Base-by-base conservation (phyloP, 2,797 vertebrate genomes). In the Jordanella pulchra region DNA sequence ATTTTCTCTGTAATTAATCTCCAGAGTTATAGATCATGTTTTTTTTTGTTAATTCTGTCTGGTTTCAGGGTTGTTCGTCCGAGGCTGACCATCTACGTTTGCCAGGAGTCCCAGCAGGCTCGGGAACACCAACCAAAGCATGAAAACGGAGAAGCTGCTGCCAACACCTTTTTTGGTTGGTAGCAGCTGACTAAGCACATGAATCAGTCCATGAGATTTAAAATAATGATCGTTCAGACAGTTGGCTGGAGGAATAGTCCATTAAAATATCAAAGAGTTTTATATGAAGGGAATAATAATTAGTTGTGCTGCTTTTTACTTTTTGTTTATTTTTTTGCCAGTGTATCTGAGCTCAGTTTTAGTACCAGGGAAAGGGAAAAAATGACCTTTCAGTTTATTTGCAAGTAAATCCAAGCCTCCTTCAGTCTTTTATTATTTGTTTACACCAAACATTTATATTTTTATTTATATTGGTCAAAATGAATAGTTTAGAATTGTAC, bases 81-180 rank as follows among this genome's bases (percentile, higher is more conserved):
- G 11, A 93, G 97, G 80, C 91, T 99, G 82, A 99, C 98, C 68
- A 95, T 99, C 85, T 99, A 99, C 1, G 98, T 99, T 73, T 99
- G 98, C 81, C 97, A 99, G 92, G 98, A 99, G 85, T 96, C 97
- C 1, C 94, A 96, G 91, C 97, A 97, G 85, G 69, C 93, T 7
- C 89, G 95, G 73, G 97, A 98, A 1, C 96, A 97, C 81, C 96
- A 95, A 64, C 93, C 95, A 58, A 96, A 99, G 69, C 96, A 96
- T 0, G 96, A 98, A 83, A 97, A 98, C 0, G 95, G 96, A 72
- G 97, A 99, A 0, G 87, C 94, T n/a, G 78, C 92, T 14, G 92
- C 89, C 82, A 96, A 91, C 77, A 95, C 96, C 44, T 98, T 99
- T 87, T 99, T 96, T 1, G 96, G 97, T 99, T 83, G 92, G 95